Evolutionary conservation across 1,140 invertebrate genomes (phyloP).

Genomic region (Cyclargus thomasi): DNA sequence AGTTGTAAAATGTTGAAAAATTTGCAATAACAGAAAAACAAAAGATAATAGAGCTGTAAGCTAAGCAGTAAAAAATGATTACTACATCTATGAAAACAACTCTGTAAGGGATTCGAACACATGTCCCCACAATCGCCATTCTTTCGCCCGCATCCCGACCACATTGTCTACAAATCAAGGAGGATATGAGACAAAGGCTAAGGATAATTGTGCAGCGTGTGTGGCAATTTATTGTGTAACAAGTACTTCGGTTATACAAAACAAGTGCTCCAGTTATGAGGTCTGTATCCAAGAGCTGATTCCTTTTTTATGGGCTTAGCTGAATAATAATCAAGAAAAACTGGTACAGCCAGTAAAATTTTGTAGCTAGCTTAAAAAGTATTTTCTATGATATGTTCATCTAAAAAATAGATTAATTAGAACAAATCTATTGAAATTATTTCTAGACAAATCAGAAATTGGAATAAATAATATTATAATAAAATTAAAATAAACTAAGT

Average conservation of each 20-base stretch:
- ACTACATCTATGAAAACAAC: not conserved
- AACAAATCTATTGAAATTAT: no score
- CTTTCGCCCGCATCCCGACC: constrained; percentile 35
- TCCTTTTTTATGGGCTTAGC: not conserved
- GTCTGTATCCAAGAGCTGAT: constrained; percentile 9
- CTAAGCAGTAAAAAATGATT: not conserved
- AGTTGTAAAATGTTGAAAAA: not conserved
- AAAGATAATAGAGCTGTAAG: not conserved
- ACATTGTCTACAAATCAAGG: constrained; percentile 35
- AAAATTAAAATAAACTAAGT: no score
- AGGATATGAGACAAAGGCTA: constrained; percentile 31
- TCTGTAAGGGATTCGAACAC: constrained; percentile 23
- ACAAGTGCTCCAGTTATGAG: constrained; percentile 27
- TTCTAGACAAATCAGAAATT: no score
- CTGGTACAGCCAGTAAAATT: no score
- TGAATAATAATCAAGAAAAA: no score
- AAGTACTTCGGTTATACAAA: constrained; percentile 23
- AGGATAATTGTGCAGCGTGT: constrained; percentile 31
- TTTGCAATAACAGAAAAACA: not conserved
- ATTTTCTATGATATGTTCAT: no score
- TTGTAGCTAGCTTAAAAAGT: no score
- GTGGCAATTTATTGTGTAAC: constrained; percentile 29
- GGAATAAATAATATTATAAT: no score
- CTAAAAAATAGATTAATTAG: no score
- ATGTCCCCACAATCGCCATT: constrained; percentile 34